Conservation (phyloP, 2,113 vertebrate species). For the Callipepla californica region DNA sequence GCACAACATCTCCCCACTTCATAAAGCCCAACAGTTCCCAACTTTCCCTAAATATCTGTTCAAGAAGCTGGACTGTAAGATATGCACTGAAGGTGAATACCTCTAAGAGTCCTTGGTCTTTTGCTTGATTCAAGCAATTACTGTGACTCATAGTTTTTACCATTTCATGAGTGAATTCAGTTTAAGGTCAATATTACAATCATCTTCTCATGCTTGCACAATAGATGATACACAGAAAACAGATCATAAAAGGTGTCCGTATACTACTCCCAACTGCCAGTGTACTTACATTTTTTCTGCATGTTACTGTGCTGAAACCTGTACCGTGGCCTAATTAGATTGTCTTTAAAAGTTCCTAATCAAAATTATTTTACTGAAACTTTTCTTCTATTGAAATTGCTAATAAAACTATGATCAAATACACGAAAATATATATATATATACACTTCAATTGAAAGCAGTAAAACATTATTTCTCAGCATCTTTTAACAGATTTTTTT, state of each 20-base stretch:
- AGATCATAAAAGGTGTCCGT: slow-evolving; percentile 13
- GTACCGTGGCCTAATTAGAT: background rate
- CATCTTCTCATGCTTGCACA: background rate
- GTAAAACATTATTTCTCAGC: background rate
- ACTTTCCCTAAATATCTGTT: slow-evolving; percentile 24
- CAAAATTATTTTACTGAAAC: background rate
- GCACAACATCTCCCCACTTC: slow-evolving; percentile 35
- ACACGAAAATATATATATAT: background rate
- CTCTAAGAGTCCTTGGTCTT: slow-evolving; percentile 15
- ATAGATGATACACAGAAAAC: slow-evolving; percentile 5
- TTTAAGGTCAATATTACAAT: slow-evolving; percentile 46
- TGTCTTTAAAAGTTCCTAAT: background rate
- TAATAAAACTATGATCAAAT: background rate
- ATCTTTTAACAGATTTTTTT: background rate
- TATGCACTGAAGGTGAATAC: slow-evolving; percentile 10
- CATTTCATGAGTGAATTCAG: slow-evolving; percentile 13
- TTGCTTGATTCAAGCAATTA: slow-evolving; percentile 35
- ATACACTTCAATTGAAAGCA: background rate
- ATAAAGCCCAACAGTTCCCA: background rate
- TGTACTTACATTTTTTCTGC: background rate
- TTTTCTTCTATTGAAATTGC: background rate
- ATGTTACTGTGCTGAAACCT: background rate
- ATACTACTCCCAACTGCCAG: background rate
- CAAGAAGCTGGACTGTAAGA: slow-evolving; percentile 28
- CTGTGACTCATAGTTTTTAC: slow-evolving; percentile 13